Conservation (phyloP, 2,113 vertebrate species). For the Oncorhynchus nerka region DNA sequence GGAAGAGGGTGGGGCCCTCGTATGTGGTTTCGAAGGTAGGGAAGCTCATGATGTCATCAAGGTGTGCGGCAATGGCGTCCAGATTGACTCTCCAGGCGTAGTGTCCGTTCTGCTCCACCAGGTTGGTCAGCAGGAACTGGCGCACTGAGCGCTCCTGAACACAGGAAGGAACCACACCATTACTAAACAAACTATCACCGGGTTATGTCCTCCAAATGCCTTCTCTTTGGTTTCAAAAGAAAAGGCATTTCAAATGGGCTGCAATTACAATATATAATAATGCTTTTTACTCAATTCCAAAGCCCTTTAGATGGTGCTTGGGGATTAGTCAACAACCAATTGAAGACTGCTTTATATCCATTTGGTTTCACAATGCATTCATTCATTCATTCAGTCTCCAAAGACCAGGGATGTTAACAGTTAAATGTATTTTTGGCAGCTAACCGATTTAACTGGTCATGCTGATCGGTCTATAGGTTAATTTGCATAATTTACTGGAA, state of each 20-base stretch:
- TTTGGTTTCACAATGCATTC: no score
- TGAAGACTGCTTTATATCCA: no score
- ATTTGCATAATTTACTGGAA: no score
- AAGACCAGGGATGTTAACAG: no score
- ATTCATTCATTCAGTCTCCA: no score
- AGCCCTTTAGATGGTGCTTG: no score
- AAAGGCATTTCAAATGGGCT: no score
- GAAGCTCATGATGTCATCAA: slow-evolving; percentile 82
- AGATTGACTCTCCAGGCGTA: slow-evolving; percentile 89
- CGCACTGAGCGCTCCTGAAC: slow-evolving; percentile 79
- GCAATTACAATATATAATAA: no score
- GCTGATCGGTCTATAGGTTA: no score
- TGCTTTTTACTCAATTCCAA: no score
- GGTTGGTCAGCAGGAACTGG: slow-evolving; percentile 90
- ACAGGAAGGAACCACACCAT: neutral
- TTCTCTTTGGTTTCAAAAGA: neutral
- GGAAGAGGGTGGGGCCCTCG: slow-evolving; percentile 84
- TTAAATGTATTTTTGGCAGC: no score
- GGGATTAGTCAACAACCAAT: neutral
- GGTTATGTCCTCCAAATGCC: neutral
- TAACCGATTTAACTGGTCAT: no score
- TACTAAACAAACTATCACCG: neutral
- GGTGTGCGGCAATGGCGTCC: slow-evolving; percentile 81
- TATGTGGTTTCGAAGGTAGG: slow-evolving; percentile 76
- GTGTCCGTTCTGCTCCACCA: slow-evolving; percentile 80